Evolutionary conservation across 2,888 invertebrate genomes (phyloP).

Genomic region (Catocala nupta): DNA sequence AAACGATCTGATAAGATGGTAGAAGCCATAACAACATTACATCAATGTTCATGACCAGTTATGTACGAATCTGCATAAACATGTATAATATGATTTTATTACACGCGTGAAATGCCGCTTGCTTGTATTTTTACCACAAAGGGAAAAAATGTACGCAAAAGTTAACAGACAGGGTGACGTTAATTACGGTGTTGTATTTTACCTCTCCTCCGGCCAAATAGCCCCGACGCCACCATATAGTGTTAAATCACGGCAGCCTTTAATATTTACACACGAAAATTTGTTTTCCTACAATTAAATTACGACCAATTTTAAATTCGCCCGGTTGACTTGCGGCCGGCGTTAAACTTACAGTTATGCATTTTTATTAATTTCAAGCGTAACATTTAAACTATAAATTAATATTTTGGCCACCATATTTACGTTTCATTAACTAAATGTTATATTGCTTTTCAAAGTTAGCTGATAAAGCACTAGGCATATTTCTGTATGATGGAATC

Average conservation of each 20-base stretch:
- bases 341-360: constrained; percentile 50
- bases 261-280: constrained; percentile 67
- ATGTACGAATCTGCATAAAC: constrained; percentile 4
- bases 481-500: constrained; percentile 43
- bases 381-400: constrained; percentile 46
- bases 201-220: constrained; percentile 65
- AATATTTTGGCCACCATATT: constrained; percentile 20
- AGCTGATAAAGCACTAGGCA: constrained; percentile 28
- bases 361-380: constrained; percentile 57
- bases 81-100: constrained; percentile 22
- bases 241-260: constrained; percentile 72
- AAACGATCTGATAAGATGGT: too few relatives aligned
- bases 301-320: constrained; percentile 66
- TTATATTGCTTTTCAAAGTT: constrained; percentile 29
- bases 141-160: constrained; percentile 34
- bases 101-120: constrained; percentile 24
- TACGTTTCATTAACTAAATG: constrained; percentile 26
- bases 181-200: constrained; percentile 54
- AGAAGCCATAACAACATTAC: not conserved
- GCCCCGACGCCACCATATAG: constrained; percentile 67
- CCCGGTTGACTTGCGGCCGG: constrained; percentile 53
- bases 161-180: constrained; percentile 39
- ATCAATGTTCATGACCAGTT: constrained; percentile 2
- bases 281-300: constrained; percentile 63
- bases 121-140: constrained; percentile 24